Evolutionary conservation across 2,797 vertebrate genomes (phyloP), one percentile per base, ranked within the genome.

Genomic region (Tapirus indicus): DNA sequence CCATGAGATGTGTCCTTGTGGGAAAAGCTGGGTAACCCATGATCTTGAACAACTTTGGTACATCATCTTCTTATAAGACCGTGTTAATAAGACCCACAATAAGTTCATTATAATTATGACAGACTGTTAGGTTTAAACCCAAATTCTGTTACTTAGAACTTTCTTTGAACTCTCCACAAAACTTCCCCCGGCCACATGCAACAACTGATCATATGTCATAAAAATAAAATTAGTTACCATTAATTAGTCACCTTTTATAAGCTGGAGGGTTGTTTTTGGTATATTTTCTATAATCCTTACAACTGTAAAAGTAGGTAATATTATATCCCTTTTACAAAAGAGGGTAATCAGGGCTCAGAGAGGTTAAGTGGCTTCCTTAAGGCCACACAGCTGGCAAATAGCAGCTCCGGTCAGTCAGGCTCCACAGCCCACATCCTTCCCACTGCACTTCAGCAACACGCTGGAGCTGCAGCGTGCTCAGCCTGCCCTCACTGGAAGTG

Each of bases 101-200:
- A 79, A 64, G 47, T n/a, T 64, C 47, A 83, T 35, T 32, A 27
- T 21, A 71, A 41, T 52, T 64, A 77, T 2, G 54, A 56, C 8
- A 77, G 54, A 38, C 6, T 54, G 29, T 32, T 91, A 58, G 20
- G 20, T 60, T 89, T 89, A 77, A 97, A 75, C 25, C 21, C 69
- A 62, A 74, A 84, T 25, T 79, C 32, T 74, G 60, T 86, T 44
- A 60, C 47, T 85, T 82, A 77, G 25, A 88, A 87, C 20, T 89
- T 27, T 74, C 75, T 83, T 32, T 64, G 52, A 84, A 84, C 8
- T 47, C 52, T 79, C 84, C 20, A 29, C 4, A 69, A 79, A 72
- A 83, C 2, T 29, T 91, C 56, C 47, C 88, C 35, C 10, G 77
- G 72, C 25, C 44, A 66, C 8, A 38, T 58, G 38, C 11, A 71